Evolutionary conservation across 1,140 invertebrate species (phyloP).

Genomic region (Vollenhovia emeryi): DNA sequence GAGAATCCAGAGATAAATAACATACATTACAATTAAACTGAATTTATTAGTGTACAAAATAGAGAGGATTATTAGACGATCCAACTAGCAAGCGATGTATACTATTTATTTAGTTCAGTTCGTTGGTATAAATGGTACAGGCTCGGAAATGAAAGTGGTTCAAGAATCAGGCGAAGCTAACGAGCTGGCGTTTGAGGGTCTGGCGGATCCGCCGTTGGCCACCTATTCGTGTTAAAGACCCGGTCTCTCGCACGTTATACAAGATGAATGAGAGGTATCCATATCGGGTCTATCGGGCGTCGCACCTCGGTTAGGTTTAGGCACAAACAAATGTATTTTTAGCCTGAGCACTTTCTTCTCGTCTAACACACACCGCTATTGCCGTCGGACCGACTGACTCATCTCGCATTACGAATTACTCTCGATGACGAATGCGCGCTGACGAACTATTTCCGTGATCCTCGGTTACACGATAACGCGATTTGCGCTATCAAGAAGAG

Average conservation of each 20-base stretch:
- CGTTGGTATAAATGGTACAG: too few species aligned
- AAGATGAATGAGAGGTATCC: not conserved
- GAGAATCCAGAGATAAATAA: too few species aligned
- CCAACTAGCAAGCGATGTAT: too few species aligned
- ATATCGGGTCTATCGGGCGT: not conserved
- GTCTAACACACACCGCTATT: not conserved
- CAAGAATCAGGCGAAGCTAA: too few species aligned
- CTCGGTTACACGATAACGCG: not conserved
- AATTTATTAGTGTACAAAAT: too few species aligned
- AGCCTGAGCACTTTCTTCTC: constrained; percentile 28
- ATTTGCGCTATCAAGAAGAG: not conserved
- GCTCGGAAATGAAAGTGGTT: too few species aligned
- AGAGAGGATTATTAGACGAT: too few species aligned
- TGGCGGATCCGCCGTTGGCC: too few species aligned
- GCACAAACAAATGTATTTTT: constrained; percentile 15
- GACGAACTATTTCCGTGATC: constrained; percentile 34
- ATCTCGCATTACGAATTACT: constrained; percentile 30
- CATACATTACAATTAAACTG: too few species aligned
- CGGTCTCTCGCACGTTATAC: not conserved
- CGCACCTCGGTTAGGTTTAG: constrained; percentile 10
- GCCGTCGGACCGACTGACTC: constrained; percentile 18
- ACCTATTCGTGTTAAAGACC: too few species aligned
- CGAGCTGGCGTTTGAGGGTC: too few species aligned
- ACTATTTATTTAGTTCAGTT: too few species aligned
- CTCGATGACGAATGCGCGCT: constrained; percentile 23